Percentiles rank a stretch among this genome's conserved stretches.
These are phyloP conservation scores for Montipora capricornis DNA, from an alignment of 64 coral and sea anemone species.

Conservation along the genomic window DNA sequence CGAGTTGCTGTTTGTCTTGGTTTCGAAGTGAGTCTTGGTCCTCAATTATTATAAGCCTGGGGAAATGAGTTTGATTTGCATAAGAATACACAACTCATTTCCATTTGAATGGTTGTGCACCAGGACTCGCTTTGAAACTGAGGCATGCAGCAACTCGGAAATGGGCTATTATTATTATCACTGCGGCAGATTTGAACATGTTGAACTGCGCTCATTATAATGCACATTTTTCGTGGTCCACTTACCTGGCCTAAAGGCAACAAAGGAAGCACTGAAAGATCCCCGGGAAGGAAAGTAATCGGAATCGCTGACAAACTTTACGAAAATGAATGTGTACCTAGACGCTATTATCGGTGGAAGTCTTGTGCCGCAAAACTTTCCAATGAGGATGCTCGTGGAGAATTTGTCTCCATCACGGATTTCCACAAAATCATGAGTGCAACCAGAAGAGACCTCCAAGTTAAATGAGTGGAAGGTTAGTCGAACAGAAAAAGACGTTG, in stretches of 20 bases:
- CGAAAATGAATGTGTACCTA: slow-evolving; percentile 29
- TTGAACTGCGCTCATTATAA: no score
- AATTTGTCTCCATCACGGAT: background rate
- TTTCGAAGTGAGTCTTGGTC: no score
- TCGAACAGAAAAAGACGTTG: background rate
- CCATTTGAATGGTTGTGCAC: no score
- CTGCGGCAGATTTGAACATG: no score
- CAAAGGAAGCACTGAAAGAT: slow-evolving; percentile 14
- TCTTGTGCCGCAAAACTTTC: slow-evolving; percentile 13
- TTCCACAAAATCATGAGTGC: slow-evolving; percentile 20
- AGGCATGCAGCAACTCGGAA: no score
- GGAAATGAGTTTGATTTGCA: no score
- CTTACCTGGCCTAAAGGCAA: slow-evolving; percentile 15
- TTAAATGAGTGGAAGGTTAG: slow-evolving; percentile 4
- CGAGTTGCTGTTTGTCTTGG: no score
- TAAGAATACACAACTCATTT: no score
- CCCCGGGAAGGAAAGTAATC: background rate
- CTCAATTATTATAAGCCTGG: no score
- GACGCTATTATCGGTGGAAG: slow-evolving; percentile 48
- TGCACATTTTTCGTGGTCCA: no score
- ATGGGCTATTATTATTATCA: no score
- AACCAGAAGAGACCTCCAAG: background rate
- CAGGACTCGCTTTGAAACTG: no score
- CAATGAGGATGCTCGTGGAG: slow-evolving; percentile 6
- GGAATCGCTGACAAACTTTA: slow-evolving; percentile 35